Conservation (phyloP, 2,113 vertebrate genomes). For the Oreochromis niloticus region DNA sequence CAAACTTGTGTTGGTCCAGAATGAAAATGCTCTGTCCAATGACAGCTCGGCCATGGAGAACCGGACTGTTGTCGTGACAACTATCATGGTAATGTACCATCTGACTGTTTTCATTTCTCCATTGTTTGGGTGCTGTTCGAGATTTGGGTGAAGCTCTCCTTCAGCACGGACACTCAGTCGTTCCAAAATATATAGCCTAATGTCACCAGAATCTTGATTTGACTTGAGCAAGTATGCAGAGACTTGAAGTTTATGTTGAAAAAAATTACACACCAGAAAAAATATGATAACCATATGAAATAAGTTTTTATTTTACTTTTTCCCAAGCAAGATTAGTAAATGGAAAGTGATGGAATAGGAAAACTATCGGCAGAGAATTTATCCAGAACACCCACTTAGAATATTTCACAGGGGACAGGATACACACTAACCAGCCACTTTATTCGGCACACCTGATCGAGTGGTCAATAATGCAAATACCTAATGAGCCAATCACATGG, state of each 20-base stretch:
- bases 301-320: background rate
- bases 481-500: background rate
- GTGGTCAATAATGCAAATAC: background rate
- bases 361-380: background rate
- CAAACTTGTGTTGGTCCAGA: slow-evolving; percentile 94
- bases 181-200: background rate
- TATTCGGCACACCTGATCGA: background rate
- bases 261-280: background rate
- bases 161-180: background rate
- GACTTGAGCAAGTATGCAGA: background rate
- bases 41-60: slow-evolving; percentile 91
- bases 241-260: background rate
- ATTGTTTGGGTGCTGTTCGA: background rate
- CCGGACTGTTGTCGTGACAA: slow-evolving; percentile 93
- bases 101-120: slow-evolving; percentile 10
- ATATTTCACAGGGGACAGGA: background rate
- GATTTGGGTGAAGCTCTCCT: background rate
- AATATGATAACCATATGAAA: background rate
- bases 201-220: background rate
- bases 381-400: background rate
- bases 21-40: slow-evolving; percentile 84
- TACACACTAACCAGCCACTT: background rate
- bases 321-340: background rate
- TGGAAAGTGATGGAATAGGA: background rate
- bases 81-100: slow-evolving; percentile 91